Conservation (phyloP, 1,140 invertebrate species). For the Drepana arcuata region DNA sequence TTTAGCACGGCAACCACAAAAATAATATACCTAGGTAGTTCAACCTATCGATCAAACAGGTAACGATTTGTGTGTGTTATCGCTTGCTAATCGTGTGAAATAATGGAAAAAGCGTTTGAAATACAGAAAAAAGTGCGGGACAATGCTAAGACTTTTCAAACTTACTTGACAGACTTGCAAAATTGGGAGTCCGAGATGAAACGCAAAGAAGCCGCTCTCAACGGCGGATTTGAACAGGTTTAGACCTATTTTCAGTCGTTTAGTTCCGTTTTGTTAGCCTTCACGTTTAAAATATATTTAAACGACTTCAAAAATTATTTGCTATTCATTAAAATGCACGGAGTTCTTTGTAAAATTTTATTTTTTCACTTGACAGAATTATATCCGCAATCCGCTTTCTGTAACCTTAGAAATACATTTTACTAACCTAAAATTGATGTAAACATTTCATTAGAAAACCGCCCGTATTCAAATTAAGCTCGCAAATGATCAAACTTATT, state of each 20-base stretch:
- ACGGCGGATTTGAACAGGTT: conserved; percentile 58
- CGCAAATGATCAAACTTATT: too few species aligned
- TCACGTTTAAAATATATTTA: conserved; percentile 94
- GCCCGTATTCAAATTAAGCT: too few species aligned
- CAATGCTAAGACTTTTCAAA: conserved; percentile 82
- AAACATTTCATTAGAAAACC: too few species aligned
- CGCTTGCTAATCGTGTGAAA: conserved; percentile 16
- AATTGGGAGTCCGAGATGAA: conserved; percentile 90
- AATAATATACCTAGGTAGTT: conserved; percentile 1
- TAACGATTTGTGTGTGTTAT: conserved; percentile 30
- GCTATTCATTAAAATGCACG: too few species aligned
- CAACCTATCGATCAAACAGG: conserved; percentile 43
- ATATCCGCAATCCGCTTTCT: too few species aligned
- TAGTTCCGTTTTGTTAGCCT: conserved; percentile 80
- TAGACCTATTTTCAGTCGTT: conserved; percentile 24
- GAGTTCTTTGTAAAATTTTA: too few species aligned
- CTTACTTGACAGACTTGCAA: conserved; percentile 83
- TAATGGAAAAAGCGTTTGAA: conserved; percentile 59
- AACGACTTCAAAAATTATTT: conserved; percentile 92
- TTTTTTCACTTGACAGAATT: too few species aligned
- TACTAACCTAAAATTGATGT: too few species aligned
- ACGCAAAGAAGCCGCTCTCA: conserved; percentile 80
- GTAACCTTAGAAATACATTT: too few species aligned
- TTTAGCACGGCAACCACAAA: neutral
- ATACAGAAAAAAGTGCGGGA: conserved; percentile 80